Evolutionary conservation across 2,797 vertebrate genomes (phyloP).

Genomic region (Myotis planiceps): DNA sequence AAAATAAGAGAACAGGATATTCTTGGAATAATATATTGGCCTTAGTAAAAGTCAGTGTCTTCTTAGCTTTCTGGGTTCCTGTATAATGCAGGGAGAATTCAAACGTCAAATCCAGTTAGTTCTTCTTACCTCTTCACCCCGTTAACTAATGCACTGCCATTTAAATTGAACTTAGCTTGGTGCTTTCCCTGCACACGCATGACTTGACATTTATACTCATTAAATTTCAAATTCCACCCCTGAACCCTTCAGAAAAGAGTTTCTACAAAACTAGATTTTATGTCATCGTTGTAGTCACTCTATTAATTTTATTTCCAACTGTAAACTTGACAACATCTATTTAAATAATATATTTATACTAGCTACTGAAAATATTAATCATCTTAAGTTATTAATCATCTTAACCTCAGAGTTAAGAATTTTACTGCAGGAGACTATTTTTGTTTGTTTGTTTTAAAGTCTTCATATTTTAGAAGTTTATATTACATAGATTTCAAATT

Average conservation of each 20-base stretch:
- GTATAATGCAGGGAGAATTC: constrained; percentile 15
- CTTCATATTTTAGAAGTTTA: not conserved
- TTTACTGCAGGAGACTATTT: not conserved
- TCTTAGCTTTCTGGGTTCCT: constrained; percentile 33
- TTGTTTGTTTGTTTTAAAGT: not conserved
- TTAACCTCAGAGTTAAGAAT: not conserved
- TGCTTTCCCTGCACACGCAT: not conserved
- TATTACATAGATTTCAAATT: not conserved
- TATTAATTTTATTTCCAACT: constrained; percentile 26
- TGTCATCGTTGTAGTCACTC: not conserved
- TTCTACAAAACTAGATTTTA: not conserved
- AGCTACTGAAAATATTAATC: not conserved
- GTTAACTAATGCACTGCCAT: constrained; percentile 75
- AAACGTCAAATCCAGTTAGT: constrained; percentile 41
- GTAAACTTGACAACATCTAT: not conserved
- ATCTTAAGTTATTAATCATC: not conserved
- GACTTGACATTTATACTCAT: constrained; percentile 71
- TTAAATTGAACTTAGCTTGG: constrained; percentile 65
- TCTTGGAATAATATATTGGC: constrained; percentile 23
- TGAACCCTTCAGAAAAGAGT: constrained; percentile 49
- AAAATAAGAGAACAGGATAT: constrained; percentile 7
- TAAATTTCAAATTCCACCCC: constrained; percentile 72
- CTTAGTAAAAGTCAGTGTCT: constrained; percentile 42
- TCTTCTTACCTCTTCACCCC: constrained; percentile 54
- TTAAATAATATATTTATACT: not conserved